phyloP scores from a whole-genome alignment of 1,140 invertebrate genomes.

The Macrobrachium rosenbergii region DNA sequence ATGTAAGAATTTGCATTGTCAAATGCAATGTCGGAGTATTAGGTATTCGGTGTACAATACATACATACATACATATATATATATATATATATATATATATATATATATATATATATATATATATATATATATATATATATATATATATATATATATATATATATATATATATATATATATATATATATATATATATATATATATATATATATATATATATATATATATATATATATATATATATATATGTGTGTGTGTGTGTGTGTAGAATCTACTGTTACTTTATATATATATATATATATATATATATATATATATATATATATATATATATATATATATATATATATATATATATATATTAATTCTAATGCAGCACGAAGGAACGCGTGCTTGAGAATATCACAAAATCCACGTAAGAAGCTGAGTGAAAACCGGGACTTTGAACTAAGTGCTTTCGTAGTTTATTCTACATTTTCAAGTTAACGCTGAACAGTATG shows the following conservation, averaged over 20 bases:
- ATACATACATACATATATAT: slow-evolving; percentile 14
- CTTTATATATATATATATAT: slow-evolving; percentile 1
- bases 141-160: not conserved
- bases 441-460: no score
- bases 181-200: not conserved
- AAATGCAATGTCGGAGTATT: not conserved
- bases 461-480: no score
- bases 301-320: slow-evolving; percentile 22
- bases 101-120: slow-evolving; percentile 1
- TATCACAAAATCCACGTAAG: no score
- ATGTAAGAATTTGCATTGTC: not conserved
- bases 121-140: not conserved
- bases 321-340: slow-evolving; percentile 22
- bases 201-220: slow-evolving; percentile 20
- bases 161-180: slow-evolving; percentile 5
- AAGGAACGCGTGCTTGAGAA: no score
- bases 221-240: slow-evolving; percentile 14
- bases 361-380: not conserved
- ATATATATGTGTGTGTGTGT: not conserved
- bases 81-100: slow-evolving; percentile 22
- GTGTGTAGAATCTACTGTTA: no score
- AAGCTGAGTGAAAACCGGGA: no score
- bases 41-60: not conserved
- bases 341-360: slow-evolving; percentile 20
- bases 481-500: no score